Percentiles rank a stretch among this genome's conserved stretches.
Conservation (phyloP, 2,888 invertebrate species). For the Teinopalpus imperialis region DNA sequence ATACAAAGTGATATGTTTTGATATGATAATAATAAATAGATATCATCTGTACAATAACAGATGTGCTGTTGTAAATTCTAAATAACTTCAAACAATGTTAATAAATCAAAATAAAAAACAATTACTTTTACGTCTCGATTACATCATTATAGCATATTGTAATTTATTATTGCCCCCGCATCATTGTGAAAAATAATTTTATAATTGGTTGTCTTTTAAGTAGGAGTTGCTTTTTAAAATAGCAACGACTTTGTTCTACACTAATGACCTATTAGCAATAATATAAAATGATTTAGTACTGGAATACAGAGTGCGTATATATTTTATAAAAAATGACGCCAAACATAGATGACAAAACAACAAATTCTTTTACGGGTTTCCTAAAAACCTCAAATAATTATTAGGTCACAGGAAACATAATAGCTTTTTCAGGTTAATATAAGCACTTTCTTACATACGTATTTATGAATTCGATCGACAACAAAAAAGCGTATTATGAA, state of each 20-base stretch:
- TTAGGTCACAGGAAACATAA: no score
- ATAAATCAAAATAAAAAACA: no score
- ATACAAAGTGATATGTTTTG: no score
- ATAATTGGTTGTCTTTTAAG: conserved; percentile 37
- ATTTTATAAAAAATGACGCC: background rate
- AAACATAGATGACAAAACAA: no score
- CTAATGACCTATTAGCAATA: conserved; percentile 16
- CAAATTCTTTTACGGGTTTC: no score
- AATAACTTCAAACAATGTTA: no score
- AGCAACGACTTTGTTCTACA: conserved; percentile 24
- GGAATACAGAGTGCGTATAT: background rate
- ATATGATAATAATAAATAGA: no score
- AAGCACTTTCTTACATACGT: conserved; percentile 19
- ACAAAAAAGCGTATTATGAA: conserved; percentile 18
- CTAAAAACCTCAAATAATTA: no score
- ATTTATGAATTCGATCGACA: conserved; percentile 15
- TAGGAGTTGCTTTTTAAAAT: conserved; percentile 48
- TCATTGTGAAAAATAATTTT: conserved; percentile 60
- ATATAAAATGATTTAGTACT: conserved; percentile 20
- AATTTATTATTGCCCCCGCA: conserved; percentile 73
- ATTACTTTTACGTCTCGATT: no score
- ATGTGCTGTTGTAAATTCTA: no score
- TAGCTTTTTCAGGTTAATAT: no score
- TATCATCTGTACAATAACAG: no score
- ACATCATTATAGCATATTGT: conserved; percentile 57